phyloP scores from a whole-genome alignment of 2,113 vertebrate genomes.

The Etia nguti region DNA sequence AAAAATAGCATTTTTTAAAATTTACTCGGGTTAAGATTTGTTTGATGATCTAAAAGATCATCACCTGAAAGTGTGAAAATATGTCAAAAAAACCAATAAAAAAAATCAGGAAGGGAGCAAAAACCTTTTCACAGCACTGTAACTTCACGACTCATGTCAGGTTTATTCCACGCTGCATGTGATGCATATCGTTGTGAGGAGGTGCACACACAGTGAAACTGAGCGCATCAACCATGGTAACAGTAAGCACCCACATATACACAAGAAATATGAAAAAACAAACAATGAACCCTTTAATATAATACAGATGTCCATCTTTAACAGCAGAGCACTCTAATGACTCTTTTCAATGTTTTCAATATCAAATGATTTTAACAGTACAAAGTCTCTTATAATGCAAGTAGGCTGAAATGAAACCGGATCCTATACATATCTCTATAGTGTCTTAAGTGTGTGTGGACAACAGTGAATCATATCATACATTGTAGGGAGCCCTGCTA shows the following conservation, averaged over 20 bases:
- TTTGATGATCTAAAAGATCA: not conserved
- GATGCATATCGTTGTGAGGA: not conserved
- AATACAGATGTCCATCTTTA: not conserved
- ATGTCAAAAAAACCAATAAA: not conserved
- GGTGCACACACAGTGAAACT: not conserved
- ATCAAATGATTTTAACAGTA: not conserved
- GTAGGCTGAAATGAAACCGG: not conserved
- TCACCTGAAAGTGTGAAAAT: not conserved
- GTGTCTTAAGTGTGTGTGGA: not conserved
- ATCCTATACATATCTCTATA: not conserved
- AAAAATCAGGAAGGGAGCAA: not conserved
- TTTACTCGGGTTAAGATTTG: not conserved
- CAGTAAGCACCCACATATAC: not conserved
- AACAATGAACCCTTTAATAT: not conserved
- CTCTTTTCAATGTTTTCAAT: not conserved
- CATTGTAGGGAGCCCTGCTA: not conserved
- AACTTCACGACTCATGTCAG: not conserved
- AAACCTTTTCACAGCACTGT: not conserved
- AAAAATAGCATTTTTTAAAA: accelerated
- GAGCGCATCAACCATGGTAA: not conserved
- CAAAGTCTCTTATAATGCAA: not conserved
- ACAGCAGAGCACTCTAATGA: not conserved
- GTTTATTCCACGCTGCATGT: not conserved
- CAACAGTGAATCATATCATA: not conserved
- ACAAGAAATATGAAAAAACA: not conserved